Percentiles rank a stretch among this genome's conserved stretches.
phyloP scores from a whole-genome alignment of 2,797 vertebrate genomes.

The Crax fasciolata region DNA sequence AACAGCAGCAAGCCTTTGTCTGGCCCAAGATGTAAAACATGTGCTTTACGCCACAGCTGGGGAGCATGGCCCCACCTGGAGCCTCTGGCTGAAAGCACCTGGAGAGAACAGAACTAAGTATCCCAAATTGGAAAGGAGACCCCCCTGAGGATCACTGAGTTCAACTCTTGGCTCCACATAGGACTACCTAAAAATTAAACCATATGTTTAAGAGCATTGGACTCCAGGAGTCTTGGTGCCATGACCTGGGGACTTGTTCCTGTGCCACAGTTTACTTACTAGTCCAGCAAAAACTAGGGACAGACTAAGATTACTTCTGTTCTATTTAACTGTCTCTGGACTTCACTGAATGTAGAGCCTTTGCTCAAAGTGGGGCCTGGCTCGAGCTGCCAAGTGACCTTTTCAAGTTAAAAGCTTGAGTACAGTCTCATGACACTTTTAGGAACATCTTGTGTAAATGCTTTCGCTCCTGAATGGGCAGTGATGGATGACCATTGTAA shows the following conservation, averaged over 20 bases:
- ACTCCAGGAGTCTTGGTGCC: too few species aligned
- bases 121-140: too few species aligned
- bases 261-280: background rate
- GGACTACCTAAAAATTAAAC: too few species aligned
- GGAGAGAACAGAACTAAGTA: too few species aligned
- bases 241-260: background rate
- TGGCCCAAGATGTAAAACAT: too few species aligned
- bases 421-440: conserved; percentile 1
- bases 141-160: too few species aligned
- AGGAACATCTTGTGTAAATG: background rate
- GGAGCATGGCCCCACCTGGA: too few species aligned
- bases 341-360: background rate
- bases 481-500: conserved; percentile 21
- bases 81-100: too few species aligned
- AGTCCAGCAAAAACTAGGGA: background rate
- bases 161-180: too few species aligned
- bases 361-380: background rate
- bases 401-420: background rate
- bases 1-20: background rate
- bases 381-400: background rate
- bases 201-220: too few species aligned
- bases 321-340: background rate
- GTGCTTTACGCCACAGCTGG: too few species aligned
- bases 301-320: background rate
- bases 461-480: background rate